A percentile compares a stretch with the other conserved stretches of the same genome.
Conservation (phyloP, 2,888 invertebrate species). For the Anthophora plumipes region DNA sequence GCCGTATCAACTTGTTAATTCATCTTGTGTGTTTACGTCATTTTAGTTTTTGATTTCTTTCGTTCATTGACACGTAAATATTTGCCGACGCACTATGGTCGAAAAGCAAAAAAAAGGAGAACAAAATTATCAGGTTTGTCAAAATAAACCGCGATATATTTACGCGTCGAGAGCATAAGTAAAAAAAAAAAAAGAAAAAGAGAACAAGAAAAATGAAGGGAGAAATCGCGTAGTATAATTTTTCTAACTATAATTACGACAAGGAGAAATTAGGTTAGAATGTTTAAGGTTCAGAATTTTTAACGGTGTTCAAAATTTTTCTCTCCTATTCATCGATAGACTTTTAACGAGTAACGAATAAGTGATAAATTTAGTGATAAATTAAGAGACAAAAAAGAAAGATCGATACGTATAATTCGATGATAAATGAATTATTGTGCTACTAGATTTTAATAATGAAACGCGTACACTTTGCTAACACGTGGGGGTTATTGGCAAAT, state of each 20-base stretch:
- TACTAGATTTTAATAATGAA: conserved; percentile 16
- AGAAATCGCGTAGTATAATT: not conserved
- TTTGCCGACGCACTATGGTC: not conserved
- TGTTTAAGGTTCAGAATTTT: not conserved
- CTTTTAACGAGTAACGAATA: not conserved
- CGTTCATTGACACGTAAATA: not conserved
- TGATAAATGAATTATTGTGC: conserved; percentile 1
- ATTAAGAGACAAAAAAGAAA: not conserved
- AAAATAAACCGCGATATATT: not conserved
- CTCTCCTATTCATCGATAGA: not conserved
- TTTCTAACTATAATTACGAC: not conserved
- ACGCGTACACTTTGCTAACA: not conserved
- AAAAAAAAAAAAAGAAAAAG: not conserved
- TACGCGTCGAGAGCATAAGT: not conserved
- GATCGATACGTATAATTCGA: not conserved
- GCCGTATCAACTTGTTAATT: conserved; percentile 54
- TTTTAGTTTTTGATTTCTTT: not conserved
- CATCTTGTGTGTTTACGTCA: conserved; percentile 31
- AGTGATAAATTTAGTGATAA: not conserved
- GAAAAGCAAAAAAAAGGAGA: not conserved
- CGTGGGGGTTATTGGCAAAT: not conserved
- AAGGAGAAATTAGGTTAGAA: not conserved
- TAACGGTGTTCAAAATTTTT: not conserved
- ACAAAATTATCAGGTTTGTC: conserved; percentile 15
- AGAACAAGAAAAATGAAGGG: no score